phyloP scores from a whole-genome alignment of 1,140 invertebrate genomes.

The Melipona quadrifasciata region DNA sequence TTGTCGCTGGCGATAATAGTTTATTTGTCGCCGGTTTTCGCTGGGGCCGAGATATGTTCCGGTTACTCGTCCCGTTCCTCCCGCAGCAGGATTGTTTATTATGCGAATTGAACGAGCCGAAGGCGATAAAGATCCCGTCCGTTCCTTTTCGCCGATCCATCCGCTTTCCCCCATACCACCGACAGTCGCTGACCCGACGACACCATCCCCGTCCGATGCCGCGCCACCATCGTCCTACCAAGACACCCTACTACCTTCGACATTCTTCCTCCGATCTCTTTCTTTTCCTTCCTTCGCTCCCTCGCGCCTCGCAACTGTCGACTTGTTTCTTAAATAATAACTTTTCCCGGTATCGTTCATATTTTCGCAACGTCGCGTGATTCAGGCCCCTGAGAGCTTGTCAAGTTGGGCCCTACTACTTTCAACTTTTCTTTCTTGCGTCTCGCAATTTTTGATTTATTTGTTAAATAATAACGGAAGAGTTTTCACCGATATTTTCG shows the following conservation, averaged over 20 bases:
- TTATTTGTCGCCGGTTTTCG: constrained; percentile 80
- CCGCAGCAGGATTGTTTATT: constrained; percentile 80
- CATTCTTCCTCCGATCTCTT: background rate
- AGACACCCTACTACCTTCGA: background rate
- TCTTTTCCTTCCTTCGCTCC: background rate
- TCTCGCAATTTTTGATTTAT: too few species aligned
- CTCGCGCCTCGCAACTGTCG: background rate
- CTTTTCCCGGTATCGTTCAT: background rate
- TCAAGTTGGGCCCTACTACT: too few species aligned
- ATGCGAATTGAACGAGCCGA: constrained; percentile 80
- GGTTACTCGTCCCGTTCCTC: constrained; percentile 76
- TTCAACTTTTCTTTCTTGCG: too few species aligned
- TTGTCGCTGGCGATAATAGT: constrained; percentile 82
- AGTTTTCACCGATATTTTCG: too few species aligned
- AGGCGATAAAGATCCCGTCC: constrained; percentile 80
- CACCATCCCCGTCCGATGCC: constrained; percentile 3
- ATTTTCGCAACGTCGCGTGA: background rate
- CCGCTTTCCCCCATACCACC: constrained; percentile 11
- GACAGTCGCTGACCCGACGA: constrained; percentile 17
- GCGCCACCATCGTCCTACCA: background rate
- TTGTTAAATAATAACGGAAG: too few species aligned
- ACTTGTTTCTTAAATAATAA: too few species aligned
- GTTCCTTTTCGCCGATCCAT: constrained; percentile 63
- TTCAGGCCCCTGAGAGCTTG: too few species aligned
- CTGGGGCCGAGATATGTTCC: constrained; percentile 79